These are phyloP conservation scores for Coelopa pilipes DNA, from an alignment of 2,888 invertebrate species.

Conservation along the genomic window DNA sequence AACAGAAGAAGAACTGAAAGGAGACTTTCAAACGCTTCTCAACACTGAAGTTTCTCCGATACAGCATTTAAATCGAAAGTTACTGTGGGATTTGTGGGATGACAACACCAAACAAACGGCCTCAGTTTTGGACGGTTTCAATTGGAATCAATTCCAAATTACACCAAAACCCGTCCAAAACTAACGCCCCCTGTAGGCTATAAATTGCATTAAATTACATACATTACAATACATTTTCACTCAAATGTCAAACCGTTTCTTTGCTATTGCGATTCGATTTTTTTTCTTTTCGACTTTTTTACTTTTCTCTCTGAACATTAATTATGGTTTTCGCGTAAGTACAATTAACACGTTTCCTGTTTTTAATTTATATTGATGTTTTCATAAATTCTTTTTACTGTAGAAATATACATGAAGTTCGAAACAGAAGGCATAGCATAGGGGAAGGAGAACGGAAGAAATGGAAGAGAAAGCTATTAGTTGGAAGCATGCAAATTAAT, in stretches of 20 bases:
- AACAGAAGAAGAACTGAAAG: neutral
- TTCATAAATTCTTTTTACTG: neutral
- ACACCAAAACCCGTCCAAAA: constrained; percentile 69
- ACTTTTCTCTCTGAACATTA: too few relatives aligned
- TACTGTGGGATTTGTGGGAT: constrained; percentile 38
- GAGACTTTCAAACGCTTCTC: constrained; percentile 17
- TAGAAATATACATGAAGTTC: neutral
- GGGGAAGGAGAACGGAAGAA: neutral
- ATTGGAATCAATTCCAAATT: constrained; percentile 64
- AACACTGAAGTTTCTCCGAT: constrained; percentile 28
- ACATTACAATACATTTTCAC: neutral
- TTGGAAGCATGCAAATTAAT: neutral
- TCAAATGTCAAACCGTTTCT: constrained; percentile 18
- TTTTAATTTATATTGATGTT: too few relatives aligned
- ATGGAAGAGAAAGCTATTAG: neutral
- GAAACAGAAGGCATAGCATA: neutral
- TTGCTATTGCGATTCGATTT: constrained; percentile 27
- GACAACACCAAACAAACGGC: constrained; percentile 53
- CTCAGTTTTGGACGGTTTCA: constrained; percentile 69
- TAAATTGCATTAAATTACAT: constrained; percentile 33
- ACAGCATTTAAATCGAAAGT: neutral
- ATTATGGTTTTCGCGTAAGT: too few relatives aligned
- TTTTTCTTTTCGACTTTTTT: constrained; percentile 21
- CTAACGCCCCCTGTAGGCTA: constrained; percentile 62
- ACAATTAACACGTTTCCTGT: neutral